Evolutionary conservation across 2,113 vertebrate species (phyloP), one percentile per base, ranked within the genome.

Genomic region (Myrmecobius fasciatus): DNA sequence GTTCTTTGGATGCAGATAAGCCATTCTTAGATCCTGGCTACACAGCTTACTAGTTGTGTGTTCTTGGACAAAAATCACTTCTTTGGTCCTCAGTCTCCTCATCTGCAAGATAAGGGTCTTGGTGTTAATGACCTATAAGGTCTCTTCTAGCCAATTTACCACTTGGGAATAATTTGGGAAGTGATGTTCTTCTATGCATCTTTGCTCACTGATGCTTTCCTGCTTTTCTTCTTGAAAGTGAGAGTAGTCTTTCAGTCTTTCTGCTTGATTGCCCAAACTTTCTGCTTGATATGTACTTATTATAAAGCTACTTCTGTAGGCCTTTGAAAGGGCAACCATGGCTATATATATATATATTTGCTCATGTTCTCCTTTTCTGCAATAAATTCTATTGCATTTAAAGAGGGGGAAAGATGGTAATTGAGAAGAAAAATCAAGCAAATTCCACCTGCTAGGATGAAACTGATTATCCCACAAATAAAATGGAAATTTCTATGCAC

Each of bases 201-300:
- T 2, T 90, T 17, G 24, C 8, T 95, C 31, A 67, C 49, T 22
- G 31, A n/a, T 83, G 51, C 46, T 52, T 90, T 95, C 52, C 53
- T 91, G 67, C 43, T 48, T 95, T 8, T 94, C 91, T 89, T 56
- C 46, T 92, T 6, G 22, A 49, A 47, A 52, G 60, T 95, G 53
- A 52, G 91, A 93, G 46, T n/a, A 95, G 25, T 53, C 3, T 3
- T 26, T 91, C 48, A 92, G 31, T 92, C 25, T 89, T 94, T 92
- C 36, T 90, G 28, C 92, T 47, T 91, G 52, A 52, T 91, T 47
- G 92, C 54, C 88, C 90, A 89, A 94, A 91, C 56, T 31, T 88
- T 2, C 28, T 92, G 26, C 49, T 14, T 56, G 48, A 25, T 52
- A 56, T 0, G 1, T 67, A 17, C 94, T 31, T 60, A 14, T 26